A percentile compares a stretch with the other conserved stretches of the same genome.
These are phyloP conservation scores for Megaptera novaeangliae DNA, from an alignment of 2,113 vertebrate genomes.

Conservation along the genomic window DNA sequence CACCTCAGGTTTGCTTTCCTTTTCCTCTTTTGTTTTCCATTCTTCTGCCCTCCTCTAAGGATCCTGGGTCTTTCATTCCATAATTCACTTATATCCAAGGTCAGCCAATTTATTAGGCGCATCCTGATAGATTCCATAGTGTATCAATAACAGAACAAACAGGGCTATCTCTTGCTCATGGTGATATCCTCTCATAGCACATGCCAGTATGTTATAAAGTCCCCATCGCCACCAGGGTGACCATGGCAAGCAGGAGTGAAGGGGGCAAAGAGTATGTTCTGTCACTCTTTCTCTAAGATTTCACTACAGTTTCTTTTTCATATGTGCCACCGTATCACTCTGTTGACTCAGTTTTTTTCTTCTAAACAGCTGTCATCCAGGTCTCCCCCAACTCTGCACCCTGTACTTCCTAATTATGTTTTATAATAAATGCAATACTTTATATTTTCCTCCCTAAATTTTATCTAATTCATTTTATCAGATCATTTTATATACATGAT, in stretches of 20 bases:
- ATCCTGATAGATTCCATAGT: background rate
- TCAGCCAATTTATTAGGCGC: background rate
- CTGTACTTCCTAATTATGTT: background rate
- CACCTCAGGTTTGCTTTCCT: background rate
- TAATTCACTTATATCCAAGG: background rate
- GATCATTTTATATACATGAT: background rate
- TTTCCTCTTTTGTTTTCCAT: background rate
- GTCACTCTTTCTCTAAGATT: background rate
- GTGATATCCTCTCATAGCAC: background rate
- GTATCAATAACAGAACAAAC: background rate
- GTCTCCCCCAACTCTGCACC: background rate
- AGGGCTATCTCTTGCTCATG: background rate
- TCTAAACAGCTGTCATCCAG: background rate
- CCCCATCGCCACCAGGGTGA: background rate
- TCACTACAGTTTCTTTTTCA: background rate
- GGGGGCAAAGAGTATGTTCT: background rate
- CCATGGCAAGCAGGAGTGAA: background rate
- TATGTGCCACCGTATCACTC: background rate
- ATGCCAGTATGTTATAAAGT: background rate
- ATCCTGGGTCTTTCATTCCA: background rate
- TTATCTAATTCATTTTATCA: background rate
- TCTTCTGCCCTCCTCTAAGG: background rate
- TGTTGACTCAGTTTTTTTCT: background rate
- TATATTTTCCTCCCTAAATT: background rate
- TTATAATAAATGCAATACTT: background rate